These are phyloP conservation scores for Pandion haliaetus DNA, from an alignment of 2,113 vertebrate species.

Conservation along the genomic window DNA sequence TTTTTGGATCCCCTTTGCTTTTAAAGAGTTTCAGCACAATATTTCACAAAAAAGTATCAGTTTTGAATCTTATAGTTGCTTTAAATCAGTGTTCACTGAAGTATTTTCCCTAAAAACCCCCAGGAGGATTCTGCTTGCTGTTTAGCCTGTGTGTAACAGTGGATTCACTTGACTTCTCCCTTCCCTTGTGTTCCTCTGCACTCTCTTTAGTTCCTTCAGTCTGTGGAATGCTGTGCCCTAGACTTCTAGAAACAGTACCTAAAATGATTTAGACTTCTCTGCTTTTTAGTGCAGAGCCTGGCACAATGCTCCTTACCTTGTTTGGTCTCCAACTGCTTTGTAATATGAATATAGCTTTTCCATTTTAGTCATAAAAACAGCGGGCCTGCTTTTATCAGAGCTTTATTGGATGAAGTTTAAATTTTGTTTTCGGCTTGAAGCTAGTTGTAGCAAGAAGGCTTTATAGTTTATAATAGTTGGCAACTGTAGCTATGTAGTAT, in stretches of 20 bases:
- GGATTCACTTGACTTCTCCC: not conserved
- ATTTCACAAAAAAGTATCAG: not conserved
- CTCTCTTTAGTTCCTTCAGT: not conserved
- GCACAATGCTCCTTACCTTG: not conserved
- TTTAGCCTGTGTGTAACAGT: not conserved
- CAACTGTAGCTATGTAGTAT: not conserved
- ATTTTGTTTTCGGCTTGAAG: not conserved
- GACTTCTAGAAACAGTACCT: not conserved
- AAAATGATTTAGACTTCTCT: not conserved
- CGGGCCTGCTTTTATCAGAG: not conserved
- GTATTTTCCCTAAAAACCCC: not conserved
- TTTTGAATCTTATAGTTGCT: not conserved
- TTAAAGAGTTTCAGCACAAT: not conserved
- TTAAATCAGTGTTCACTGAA: not conserved
- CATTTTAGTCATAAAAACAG: not conserved
- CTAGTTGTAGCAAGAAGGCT: not conserved
- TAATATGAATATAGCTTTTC: not conserved
- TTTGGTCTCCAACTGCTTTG: not conserved
- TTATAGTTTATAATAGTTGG: not conserved
- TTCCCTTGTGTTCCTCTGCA: not conserved
- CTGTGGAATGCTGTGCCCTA: not conserved
- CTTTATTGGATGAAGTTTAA: not conserved
- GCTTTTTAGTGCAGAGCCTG: not conserved
- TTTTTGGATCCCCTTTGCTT: not conserved
- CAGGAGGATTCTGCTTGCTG: not conserved